phyloP scores from a whole-genome alignment of 2,888 invertebrate genomes.

The Diabrotica balteata region DNA sequence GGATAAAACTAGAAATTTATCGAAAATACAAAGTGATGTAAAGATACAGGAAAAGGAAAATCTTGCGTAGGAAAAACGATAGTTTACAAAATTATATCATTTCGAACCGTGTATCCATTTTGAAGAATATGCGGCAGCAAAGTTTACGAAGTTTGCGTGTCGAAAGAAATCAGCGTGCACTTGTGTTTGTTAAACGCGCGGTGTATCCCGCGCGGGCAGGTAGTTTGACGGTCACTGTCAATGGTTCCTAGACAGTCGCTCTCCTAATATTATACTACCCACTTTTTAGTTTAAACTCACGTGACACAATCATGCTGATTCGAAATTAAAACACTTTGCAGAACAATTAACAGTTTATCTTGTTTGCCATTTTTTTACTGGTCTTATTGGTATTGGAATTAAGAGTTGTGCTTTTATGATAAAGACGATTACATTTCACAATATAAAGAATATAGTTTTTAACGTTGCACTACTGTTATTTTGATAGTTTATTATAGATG shows the following conservation, averaged over 20 bases:
- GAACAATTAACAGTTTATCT: conserved; percentile 24
- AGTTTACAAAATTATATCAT: background rate
- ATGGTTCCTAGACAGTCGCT: conserved; percentile 9
- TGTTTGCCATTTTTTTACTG: background rate
- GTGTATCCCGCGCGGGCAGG: conserved; percentile 16
- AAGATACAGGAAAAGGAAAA: conserved; percentile 9
- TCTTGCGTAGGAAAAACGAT: conserved; percentile 15
- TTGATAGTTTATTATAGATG: no score
- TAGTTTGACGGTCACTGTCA: conserved; percentile 30
- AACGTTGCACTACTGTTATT: no score
- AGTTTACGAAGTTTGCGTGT: conserved; percentile 7
- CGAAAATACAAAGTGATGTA: background rate
- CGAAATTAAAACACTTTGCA: conserved; percentile 19
- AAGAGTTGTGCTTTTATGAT: no score
- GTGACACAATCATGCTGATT: conserved; percentile 26
- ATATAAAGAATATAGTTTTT: no score
- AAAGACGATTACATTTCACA: no score
- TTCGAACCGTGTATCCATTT: background rate
- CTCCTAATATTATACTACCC: conserved; percentile 14
- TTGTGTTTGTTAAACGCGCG: conserved; percentile 4
- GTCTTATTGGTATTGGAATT: no score
- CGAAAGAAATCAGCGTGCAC: background rate
- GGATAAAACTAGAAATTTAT: background rate
- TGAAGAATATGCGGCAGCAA: background rate
- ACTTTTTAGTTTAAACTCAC: conserved; percentile 30